phyloP scores from a whole-genome alignment of 1,140 invertebrate species.

The Dreissena polymorpha region DNA sequence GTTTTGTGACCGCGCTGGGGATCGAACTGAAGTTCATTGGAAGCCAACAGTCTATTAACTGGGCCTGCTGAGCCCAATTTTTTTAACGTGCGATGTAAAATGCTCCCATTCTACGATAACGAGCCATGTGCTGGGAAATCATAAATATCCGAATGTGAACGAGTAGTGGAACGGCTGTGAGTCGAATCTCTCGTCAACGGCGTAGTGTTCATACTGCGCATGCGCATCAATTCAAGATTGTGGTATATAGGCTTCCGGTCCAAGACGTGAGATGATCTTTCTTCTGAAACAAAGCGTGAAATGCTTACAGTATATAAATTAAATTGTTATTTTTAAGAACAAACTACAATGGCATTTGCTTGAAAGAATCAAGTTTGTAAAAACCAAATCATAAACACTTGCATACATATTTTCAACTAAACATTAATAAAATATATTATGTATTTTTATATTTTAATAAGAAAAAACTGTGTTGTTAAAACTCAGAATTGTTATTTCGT shows the following conservation, averaged over 20 bases:
- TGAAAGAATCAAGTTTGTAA: too few relatives aligned
- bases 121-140: background rate
- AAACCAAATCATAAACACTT: too few relatives aligned
- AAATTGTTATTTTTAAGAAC: too few relatives aligned
- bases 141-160: slow-evolving; percentile 22
- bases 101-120: background rate
- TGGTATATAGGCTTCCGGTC: slow-evolving; percentile 52
- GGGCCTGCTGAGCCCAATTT: background rate
- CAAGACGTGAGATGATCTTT: slow-evolving; percentile 41
- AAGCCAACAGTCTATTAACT: background rate
- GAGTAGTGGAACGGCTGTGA: slow-evolving; percentile 4
- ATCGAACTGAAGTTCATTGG: background rate
- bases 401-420: too few relatives aligned
- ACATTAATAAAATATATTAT: too few relatives aligned
- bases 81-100: too few relatives aligned
- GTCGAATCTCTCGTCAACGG: background rate
- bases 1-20: background rate
- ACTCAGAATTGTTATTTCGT: too few relatives aligned
- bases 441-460: too few relatives aligned
- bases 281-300: background rate
- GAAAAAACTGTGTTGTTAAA: too few relatives aligned
- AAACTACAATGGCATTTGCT: too few relatives aligned
- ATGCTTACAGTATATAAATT: too few relatives aligned
- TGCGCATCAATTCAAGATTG: slow-evolving; percentile 51
- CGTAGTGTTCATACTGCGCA: slow-evolving; percentile 40